Evolutionary conservation across 2,797 vertebrate genomes (phyloP).

Genomic region (Acropternis orthonyx): DNA sequence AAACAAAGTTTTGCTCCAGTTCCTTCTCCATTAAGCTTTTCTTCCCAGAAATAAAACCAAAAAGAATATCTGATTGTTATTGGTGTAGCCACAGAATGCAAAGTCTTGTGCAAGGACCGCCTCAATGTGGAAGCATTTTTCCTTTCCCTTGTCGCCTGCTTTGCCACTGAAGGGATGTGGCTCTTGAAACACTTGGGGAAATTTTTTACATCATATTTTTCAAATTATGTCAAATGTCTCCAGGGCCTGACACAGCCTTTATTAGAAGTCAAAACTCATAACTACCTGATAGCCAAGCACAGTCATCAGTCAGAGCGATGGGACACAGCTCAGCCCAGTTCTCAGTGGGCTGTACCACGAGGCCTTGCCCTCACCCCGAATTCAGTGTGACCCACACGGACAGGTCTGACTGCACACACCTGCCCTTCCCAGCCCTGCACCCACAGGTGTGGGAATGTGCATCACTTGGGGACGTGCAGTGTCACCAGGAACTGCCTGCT

Average conservation of each 20-base stretch:
- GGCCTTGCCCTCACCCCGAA: neutral
- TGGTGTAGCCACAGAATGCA: neutral
- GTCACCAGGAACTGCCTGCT: neutral
- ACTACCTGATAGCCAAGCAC: neutral
- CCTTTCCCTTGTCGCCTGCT: neutral
- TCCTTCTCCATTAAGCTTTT: neutral
- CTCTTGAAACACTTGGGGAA: neutral
- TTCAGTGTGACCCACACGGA: neutral
- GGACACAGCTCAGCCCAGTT: neutral
- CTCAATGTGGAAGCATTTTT: neutral
- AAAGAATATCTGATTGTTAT: neutral
- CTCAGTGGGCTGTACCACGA: accelerated
- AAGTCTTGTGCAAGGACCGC: neutral
- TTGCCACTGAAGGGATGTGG: neutral
- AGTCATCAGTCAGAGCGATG: accelerated
- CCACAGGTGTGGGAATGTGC: neutral
- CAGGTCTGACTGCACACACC: neutral
- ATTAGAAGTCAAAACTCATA: neutral
- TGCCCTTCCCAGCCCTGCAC: neutral
- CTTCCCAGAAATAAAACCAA: neutral
- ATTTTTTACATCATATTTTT: neutral
- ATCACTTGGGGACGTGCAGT: neutral
- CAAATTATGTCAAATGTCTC: neutral
- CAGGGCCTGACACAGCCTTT: neutral
- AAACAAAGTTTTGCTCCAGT: neutral